Base-by-base conservation (phyloP, 2,888 invertebrate genomes). In the Andrena flavipes region DNA sequence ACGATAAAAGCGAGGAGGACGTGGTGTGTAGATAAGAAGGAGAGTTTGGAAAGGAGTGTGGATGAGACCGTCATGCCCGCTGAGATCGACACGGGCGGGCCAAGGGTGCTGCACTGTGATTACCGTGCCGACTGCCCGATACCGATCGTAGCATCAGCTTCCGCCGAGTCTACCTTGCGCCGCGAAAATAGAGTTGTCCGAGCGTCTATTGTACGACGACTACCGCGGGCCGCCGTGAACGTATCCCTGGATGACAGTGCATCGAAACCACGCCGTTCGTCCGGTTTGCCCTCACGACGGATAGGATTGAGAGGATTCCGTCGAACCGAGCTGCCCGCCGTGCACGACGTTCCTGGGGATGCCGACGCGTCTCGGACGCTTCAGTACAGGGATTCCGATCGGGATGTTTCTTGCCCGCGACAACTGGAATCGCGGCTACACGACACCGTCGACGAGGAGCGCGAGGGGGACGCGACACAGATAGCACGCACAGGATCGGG, bases 1-100 rank as follows among this genome's bases (percentile, higher is more conserved):
- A 8, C 42, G 68, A 59, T 49, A 71, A 60, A 73, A 63, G 59
- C 20, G 48, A 2, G 83, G 69, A 59, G 48, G 68, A 60, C 63
- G 85, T 26, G 80, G 65, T 49, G 84, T 8, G 76, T 35, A 65
- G 78, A 83, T 78, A 74, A 71, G 82, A 72, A 82, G 83, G 76
- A 85, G 83, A 80, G 73, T 67, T 74, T 64, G 82, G 76, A 67
- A 73, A 88, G 84, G 85, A 85, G 89, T 84, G 89, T 90, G 90
- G 91, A 92, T 91, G 92, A 93, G 92, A 93, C 88, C 92, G 93
- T 92, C 93, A 93, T 93, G 92, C 92, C 88, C 91, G 92, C 88
- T 91, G 92, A 90, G 92, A 91, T 91, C 90, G 90, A 92, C 91
- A 90, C 90, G 90, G 91, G 89, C 90, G 91, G 91, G 92, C 91